These are phyloP conservation scores for Cosmopolites sordidus DNA, from an alignment of 2,888 invertebrate species.

Conservation along the genomic window DNA sequence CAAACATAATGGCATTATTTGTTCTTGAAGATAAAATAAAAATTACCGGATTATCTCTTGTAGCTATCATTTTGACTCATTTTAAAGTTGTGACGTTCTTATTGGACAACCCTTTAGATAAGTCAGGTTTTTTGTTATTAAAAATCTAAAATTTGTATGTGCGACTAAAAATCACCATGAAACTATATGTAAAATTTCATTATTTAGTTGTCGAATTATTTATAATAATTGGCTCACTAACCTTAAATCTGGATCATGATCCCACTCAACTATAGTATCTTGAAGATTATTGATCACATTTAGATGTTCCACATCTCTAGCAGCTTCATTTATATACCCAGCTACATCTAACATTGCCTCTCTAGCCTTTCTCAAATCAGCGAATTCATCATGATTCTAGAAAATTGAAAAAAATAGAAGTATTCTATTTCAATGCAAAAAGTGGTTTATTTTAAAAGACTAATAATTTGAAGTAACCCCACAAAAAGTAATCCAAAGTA, in stretches of 20 bases:
- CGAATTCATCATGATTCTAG: constrained; percentile 80
- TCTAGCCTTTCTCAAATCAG: constrained; percentile 77
- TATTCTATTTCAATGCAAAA: neutral
- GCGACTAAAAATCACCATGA: no score
- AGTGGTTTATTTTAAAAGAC: no score
- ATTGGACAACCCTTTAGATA: no score
- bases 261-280: constrained; percentile 77
- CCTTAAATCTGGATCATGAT: constrained; percentile 69
- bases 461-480: no score
- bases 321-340: constrained; percentile 96
- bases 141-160: no score
- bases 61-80: no score
- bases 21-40: no score
- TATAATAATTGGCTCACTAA: no score
- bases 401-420: constrained; percentile 20
- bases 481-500: constrained; percentile 11
- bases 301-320: constrained; percentile 90
- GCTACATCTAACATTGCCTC: constrained; percentile 97
- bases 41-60: no score
- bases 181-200: neutral
- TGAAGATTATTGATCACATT: constrained; percentile 87
- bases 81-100: no score
- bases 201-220: neutral
- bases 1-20: no score
- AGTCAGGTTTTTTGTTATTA: no score